Percentiles rank a stretch among this genome's conserved stretches.
Conservation (phyloP, 2,797 vertebrate species). For the Chaetodon trifasciatus region DNA sequence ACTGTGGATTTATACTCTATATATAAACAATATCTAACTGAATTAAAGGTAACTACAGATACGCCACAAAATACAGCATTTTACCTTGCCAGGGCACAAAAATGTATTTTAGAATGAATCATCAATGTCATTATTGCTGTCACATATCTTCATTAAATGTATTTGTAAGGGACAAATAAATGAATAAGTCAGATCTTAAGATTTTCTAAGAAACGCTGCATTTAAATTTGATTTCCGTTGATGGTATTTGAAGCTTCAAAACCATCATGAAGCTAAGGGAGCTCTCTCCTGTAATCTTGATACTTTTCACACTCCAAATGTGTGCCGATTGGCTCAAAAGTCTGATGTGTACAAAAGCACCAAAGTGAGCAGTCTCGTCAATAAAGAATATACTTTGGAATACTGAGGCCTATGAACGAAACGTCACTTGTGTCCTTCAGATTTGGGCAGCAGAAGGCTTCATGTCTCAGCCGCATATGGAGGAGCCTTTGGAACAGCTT, state of each 20-base stretch:
- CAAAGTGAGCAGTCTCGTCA: slow-evolving; percentile 12
- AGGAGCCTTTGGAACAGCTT: not conserved
- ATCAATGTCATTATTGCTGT: not conserved
- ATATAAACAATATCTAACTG: not conserved
- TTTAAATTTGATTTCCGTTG: not conserved
- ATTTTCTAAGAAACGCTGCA: not conserved
- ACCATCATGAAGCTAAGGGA: not conserved
- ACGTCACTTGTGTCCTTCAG: slow-evolving; percentile 20
- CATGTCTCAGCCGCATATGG: not conserved
- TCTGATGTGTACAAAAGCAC: slow-evolving; percentile 7
- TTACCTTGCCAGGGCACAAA: not conserved
- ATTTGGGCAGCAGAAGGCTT: slow-evolving; percentile 10
- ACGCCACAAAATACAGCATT: not conserved
- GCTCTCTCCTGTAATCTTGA: not conserved
- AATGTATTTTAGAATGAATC: not conserved
- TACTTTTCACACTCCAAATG: slow-evolving; percentile 3
- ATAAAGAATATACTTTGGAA: slow-evolving; percentile 18
- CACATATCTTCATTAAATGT: not conserved
- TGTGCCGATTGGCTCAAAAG: not conserved
- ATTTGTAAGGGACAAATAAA: slow-evolving; percentile 1
- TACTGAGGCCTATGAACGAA: slow-evolving; percentile 3
- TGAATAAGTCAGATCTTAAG: not conserved
- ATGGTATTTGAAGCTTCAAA: not conserved
- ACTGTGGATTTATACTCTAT: not conserved
- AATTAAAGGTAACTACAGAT: not conserved